Conservation (phyloP, 2,113 vertebrate genomes). For the Malurus melanocephalus region DNA sequence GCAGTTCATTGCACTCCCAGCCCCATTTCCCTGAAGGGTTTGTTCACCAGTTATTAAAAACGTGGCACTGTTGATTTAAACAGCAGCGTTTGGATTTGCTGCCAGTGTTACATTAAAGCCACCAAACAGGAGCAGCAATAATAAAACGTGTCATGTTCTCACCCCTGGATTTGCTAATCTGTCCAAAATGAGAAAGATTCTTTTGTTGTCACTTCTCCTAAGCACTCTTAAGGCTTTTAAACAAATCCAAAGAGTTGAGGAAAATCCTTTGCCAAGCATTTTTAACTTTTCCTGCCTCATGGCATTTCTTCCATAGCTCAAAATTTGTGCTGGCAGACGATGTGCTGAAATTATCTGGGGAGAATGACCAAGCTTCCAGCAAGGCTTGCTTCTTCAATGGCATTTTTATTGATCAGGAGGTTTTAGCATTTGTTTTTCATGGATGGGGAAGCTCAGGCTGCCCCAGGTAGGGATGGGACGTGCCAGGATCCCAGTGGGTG, state of each 20-base stretch:
- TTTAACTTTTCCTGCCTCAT: neutral
- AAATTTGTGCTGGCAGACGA: neutral
- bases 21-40: neutral
- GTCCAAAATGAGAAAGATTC: neutral
- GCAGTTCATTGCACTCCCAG: neutral
- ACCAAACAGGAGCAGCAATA: neutral
- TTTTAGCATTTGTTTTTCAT: neutral
- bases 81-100: neutral
- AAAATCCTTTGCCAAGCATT: neutral
- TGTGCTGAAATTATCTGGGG: neutral
- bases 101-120: neutral
- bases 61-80: neutral
- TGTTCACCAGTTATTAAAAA: neutral
- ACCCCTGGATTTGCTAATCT: neutral
- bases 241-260: neutral
- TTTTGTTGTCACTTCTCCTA: conserved; percentile 26
- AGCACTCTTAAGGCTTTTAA: neutral
- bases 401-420: neutral
- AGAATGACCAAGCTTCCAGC: neutral
- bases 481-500: neutral
- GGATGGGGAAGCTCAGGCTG: neutral
- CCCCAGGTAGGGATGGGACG: neutral
- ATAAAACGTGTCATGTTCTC: neutral
- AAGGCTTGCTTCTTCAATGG: neutral
- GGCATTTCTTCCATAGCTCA: neutral